Evolutionary conservation across 2,797 vertebrate genomes (phyloP).

Genomic region (Phaenicophaeus curvirostris): DNA sequence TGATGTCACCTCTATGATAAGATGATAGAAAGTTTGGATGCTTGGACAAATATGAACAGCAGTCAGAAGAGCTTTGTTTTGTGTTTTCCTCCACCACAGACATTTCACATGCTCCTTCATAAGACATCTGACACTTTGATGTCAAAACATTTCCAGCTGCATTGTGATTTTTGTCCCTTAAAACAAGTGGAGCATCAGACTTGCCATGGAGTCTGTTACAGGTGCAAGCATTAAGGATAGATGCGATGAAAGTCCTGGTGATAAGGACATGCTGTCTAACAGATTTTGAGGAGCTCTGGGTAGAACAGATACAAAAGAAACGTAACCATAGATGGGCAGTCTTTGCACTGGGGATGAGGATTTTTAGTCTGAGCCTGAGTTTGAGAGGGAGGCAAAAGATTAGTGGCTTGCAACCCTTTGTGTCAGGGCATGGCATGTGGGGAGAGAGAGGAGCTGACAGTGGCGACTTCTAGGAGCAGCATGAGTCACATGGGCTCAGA

Average conservation of each 20-base stretch:
- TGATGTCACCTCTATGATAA: not conserved
- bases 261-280: not conserved
- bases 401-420: not conserved
- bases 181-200: not conserved
- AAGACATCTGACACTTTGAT: not conserved
- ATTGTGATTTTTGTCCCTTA: not conserved
- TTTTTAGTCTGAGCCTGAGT: not conserved
- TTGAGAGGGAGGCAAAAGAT: not conserved
- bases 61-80: not conserved
- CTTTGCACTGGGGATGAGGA: not conserved
- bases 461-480: not conserved
- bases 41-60: not conserved
- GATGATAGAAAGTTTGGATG: not conserved
- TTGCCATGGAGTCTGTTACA: not conserved
- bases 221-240: not conserved
- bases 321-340: not conserved
- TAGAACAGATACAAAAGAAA: not conserved
- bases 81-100: not conserved
- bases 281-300: not conserved
- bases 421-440: not conserved
- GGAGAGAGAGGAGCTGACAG: not conserved
- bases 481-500: not conserved
- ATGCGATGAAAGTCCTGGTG: not conserved
- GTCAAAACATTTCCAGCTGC: not conserved
- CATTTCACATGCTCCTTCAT: not conserved